Evolutionary conservation across 2,888 invertebrate genomes (phyloP).

Genomic region (Eudemis profundana): DNA sequence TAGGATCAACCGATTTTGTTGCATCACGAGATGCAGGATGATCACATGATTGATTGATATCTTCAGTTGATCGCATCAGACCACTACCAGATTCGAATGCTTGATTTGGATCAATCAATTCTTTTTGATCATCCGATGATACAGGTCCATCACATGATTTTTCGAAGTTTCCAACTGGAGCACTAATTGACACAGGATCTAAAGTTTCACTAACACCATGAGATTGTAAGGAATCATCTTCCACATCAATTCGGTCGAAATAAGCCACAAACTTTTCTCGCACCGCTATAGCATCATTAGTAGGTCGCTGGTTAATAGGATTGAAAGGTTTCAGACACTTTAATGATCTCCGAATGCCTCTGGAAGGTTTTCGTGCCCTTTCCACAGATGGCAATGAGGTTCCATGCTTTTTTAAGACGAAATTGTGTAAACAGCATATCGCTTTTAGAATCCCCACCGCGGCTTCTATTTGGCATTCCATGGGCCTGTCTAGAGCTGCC

Average conservation of each 20-base stretch:
- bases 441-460: constrained; percentile 6
- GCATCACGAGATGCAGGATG: too few species aligned
- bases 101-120: too few species aligned
- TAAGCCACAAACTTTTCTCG: neutral
- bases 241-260: constrained; percentile 1
- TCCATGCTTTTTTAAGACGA: constrained; percentile 4
- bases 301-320: neutral
- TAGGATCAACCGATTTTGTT: too few species aligned
- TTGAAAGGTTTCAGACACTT: neutral
- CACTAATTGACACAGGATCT: neutral
- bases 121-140: too few species aligned
- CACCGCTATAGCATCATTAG: constrained; percentile 6
- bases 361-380: neutral
- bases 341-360: neutral
- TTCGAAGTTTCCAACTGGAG: neutral
- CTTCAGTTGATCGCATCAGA: too few species aligned
- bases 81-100: too few species aligned
- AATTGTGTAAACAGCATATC: constrained; percentile 34
- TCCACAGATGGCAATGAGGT: neutral
- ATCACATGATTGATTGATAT: too few species aligned
- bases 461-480: neutral
- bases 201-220: neutral
- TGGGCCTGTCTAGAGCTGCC: neutral
- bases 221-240: neutral
- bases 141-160: neutral